These are phyloP conservation scores for Mola mola DNA, from an alignment of 2,113 vertebrate species.

Conservation along the genomic window DNA sequence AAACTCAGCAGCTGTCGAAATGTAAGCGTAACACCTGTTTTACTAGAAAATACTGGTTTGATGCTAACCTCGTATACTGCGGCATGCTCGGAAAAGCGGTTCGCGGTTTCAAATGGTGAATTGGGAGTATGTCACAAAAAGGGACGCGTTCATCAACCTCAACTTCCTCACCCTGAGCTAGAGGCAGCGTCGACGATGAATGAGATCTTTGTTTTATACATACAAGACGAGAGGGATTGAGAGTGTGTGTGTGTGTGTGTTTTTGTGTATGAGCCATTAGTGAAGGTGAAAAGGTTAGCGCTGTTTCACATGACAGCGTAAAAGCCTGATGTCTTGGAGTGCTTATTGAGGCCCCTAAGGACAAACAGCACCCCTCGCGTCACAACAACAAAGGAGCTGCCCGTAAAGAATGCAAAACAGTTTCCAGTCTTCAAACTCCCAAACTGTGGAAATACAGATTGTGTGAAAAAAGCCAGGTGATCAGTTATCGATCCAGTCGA, in stretches of 20 bases:
- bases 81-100: background rate
- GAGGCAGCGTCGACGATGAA: conserved; percentile 33
- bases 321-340: conserved; percentile 1
- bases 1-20: no score
- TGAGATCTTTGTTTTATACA: conserved; percentile 52
- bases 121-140: background rate
- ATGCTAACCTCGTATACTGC: no score
- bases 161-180: conserved; percentile 25
- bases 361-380: no score
- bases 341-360: background rate
- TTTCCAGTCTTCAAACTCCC: no score
- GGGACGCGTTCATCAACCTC: conserved; percentile 10
- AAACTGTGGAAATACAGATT: background rate
- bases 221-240: conserved; percentile 17
- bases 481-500: conserved; percentile 40
- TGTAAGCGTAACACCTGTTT: no score
- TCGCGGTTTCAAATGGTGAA: conserved; percentile 1
- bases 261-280: conserved; percentile 14
- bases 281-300: conserved; percentile 28
- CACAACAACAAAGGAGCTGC: no score
- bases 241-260: conserved; percentile 17
- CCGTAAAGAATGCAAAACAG: no score
- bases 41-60: no score
- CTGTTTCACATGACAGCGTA: conserved; percentile 1
- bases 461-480: conserved; percentile 41